Base-by-base conservation (phyloP, 2,797 vertebrate genomes). In the Typhlichthys subterraneus region DNA sequence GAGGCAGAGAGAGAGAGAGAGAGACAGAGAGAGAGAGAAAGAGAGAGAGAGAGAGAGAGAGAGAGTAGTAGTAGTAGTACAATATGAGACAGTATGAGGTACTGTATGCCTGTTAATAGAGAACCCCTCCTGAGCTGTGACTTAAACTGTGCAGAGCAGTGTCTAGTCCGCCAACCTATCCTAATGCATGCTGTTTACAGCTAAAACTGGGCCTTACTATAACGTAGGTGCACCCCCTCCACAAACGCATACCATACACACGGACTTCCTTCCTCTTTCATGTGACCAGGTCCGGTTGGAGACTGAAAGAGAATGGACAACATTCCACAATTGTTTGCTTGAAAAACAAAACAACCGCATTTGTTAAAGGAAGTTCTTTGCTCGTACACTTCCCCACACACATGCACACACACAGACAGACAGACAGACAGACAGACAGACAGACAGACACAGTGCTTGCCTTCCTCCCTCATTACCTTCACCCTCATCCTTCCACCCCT, bases 271-370 rank as follows among this genome's bases (percentile, higher is more conserved):
- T 75, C 57, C 63, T 55, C 58, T 49, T 71, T 15, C 67, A 42
- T 57, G 14, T 67, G 42, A 49, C 46, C 33, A 19, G 50, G 45
- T 73, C 62, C 68, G 48, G 55, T 67, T 73, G 65, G 12, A 42
- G 42, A 61, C 59, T 54, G 45, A 60, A 51, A 67, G 50, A 65
- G 46, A 68, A 73, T 19, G 15, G 15, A 47, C 80, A 57, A 65
- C 79, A 85, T 83, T 89, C 73, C 79, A 59, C 4, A 14, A 47
- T 54, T 10, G 1, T 61, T 70, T 48, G 31, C 57, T 75, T 70
- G 53, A 80, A 85, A 83, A 86, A 85, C 80, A 85, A 81, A 86
- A 82, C 74, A 85, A 63, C 42, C 65, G 57, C 53, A 53, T 15
- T 1, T 42, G 72, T 67, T 67, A 61, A 66, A 57, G 52, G 60